A percentile compares a stretch with the other conserved stretches of the same genome.
Evolutionary conservation across 1,140 invertebrate species (phyloP).

Genomic region (Leptinotarsa lineolata): DNA sequence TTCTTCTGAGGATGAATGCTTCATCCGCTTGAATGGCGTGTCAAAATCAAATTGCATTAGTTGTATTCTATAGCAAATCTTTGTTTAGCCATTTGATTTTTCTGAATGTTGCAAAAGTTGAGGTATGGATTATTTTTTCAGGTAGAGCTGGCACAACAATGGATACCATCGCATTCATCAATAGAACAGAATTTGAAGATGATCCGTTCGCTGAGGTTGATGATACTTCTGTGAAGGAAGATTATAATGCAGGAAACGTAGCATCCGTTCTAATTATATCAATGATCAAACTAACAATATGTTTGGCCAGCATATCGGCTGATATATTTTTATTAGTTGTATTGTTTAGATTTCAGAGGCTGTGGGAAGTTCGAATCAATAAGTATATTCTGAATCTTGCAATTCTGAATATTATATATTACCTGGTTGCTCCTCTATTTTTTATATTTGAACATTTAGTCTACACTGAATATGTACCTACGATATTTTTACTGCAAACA

Average conservation of each 20-base stretch:
- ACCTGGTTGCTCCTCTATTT: conserved; percentile 22
- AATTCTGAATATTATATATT: conserved; percentile 33
- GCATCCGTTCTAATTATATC: conserved; percentile 21
- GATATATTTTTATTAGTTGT: conserved; percentile 33
- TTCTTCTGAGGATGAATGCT: too few relatives aligned
- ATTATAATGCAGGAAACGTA: neutral
- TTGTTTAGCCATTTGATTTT: neutral
- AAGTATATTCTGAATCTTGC: conserved; percentile 34
- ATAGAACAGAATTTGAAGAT: conserved; percentile 10
- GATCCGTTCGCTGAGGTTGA: conserved; percentile 16
- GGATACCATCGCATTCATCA: conserved; percentile 4
- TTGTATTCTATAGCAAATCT: too few relatives aligned
- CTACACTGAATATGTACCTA: neutral
- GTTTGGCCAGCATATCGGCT: conserved; percentile 23
- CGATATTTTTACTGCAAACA: conserved; percentile 12
- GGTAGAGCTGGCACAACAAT: neutral
- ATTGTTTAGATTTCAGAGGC: conserved; percentile 31
- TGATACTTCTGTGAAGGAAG: conserved; percentile 4
- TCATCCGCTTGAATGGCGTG: too few relatives aligned
- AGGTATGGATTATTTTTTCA: neutral
- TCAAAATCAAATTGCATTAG: too few relatives aligned
- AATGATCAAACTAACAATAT: conserved; percentile 14
- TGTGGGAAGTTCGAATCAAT: conserved; percentile 29
- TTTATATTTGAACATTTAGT: conserved; percentile 10
- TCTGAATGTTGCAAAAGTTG: neutral